Conservation (phyloP, 2,797 vertebrate genomes). For the Muraenolepis orangiensis region DNA sequence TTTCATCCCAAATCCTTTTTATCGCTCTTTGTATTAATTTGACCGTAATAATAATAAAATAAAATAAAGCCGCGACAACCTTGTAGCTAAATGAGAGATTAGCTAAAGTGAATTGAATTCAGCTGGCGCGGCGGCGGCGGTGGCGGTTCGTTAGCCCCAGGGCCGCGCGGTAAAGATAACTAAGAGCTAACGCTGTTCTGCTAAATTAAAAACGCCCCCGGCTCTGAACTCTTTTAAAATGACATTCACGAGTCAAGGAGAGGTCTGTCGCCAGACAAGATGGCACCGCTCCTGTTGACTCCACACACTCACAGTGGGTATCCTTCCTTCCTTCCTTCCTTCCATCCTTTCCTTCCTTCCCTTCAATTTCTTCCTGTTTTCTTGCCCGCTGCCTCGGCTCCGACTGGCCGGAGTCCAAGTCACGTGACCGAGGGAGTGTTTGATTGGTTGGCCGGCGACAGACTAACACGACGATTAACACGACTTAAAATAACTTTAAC, state of each 20-base stretch:
- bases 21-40: conserved; percentile 63
- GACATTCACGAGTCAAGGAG: conserved; percentile 66
- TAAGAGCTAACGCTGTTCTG: conserved; percentile 60
- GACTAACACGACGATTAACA: too few relatives aligned
- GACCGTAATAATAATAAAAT: conserved; percentile 49
- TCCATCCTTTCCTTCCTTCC: too few relatives aligned
- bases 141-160: conserved; percentile 58
- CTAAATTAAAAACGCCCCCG: conserved; percentile 76
- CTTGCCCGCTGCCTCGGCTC: too few relatives aligned
- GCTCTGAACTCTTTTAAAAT: conserved; percentile 65
- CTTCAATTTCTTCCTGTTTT: too few relatives aligned
- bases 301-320: too few relatives aligned
- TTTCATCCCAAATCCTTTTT: conserved; percentile 32
- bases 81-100: conserved; percentile 72
- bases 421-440: too few relatives aligned
- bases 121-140: conserved; percentile 24
- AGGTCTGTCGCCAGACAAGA: too few relatives aligned
- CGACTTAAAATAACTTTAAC: too few relatives aligned
- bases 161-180: conserved; percentile 65
- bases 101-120: conserved; percentile 75
- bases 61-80: conserved; percentile 44
- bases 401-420: too few relatives aligned
- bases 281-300: too few relatives aligned
- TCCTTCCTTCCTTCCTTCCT: too few relatives aligned
- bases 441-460: too few relatives aligned